A percentile compares a stretch with the other conserved stretches of the same genome.
Evolutionary conservation across 2,797 vertebrate genomes (phyloP).

Genomic region (Chaetodon trifasciatus): DNA sequence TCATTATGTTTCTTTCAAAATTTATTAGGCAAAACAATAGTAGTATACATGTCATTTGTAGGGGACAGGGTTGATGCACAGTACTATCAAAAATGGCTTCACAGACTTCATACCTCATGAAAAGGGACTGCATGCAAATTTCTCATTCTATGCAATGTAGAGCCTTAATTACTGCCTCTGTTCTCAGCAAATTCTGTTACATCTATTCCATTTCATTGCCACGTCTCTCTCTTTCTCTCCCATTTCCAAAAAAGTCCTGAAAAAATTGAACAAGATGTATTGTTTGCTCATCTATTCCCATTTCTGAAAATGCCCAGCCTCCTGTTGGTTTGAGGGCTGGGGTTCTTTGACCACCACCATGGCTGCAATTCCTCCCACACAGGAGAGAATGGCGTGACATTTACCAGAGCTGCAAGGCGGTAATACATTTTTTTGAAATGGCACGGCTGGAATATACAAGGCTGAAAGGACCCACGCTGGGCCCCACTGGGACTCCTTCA

Average conservation of each 20-base stretch:
- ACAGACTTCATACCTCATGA: slow-evolving; percentile 3
- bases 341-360: slow-evolving; percentile 78
- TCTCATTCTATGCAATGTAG: neutral
- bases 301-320: slow-evolving; percentile 68
- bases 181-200: slow-evolving; percentile 7
- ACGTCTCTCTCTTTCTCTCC: neutral
- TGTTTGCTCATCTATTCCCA: slow-evolving; percentile 70
- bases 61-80: neutral
- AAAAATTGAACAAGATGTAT: slow-evolving; percentile 59
- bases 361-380: slow-evolving; percentile 80
- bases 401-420: slow-evolving; percentile 82
- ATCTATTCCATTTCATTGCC: slow-evolving; percentile 21
- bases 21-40: neutral
- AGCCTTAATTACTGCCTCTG: neutral
- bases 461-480: slow-evolving; percentile 85
- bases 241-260: slow-evolving; percentile 13
- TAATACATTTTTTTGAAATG: slow-evolving; percentile 84
- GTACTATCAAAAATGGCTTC: neutral
- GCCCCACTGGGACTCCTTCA: slow-evolving; percentile 82
- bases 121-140: slow-evolving; percentile 9
- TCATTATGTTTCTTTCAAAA: neutral
- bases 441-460: slow-evolving; percentile 82
- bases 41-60: neutral
- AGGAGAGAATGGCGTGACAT: slow-evolving; percentile 86
- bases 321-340: slow-evolving; percentile 73